Conservation (phyloP, 2,888 invertebrate genomes). For the Biston stratarius region DNA sequence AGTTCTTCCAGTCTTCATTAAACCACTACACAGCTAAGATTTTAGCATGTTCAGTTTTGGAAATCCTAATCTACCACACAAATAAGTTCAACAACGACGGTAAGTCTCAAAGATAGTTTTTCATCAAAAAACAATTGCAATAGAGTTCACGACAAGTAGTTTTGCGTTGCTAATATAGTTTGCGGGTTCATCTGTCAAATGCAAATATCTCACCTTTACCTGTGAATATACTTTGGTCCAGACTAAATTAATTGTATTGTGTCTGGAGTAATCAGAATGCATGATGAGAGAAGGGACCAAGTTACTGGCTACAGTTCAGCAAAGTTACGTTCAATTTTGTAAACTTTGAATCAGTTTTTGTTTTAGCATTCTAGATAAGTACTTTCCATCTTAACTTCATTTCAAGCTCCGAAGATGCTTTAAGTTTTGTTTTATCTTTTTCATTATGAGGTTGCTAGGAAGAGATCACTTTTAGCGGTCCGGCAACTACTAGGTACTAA, state of each 20-base stretch:
- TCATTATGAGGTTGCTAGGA: no score
- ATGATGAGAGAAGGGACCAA: constrained; percentile 15
- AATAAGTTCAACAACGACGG: no score
- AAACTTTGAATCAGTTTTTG: constrained; percentile 16
- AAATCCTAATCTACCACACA: no score
- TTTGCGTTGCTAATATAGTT: background rate
- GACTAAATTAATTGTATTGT: constrained; percentile 13
- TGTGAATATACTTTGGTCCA: constrained; percentile 12
- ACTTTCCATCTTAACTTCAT: background rate
- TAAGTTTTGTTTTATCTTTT: background rate
- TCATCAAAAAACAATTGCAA: background rate
- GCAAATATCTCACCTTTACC: constrained; percentile 10
- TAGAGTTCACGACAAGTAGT: background rate
- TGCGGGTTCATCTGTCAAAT: constrained; percentile 7
- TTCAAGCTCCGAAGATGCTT: background rate
- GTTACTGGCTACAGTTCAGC: constrained; percentile 3
- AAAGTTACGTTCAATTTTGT: constrained; percentile 1
- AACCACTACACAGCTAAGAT: no score
- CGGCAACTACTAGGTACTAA: no score
- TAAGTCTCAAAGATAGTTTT: background rate
- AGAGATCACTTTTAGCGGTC: no score
- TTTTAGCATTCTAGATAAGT: background rate
- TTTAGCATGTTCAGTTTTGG: no score
- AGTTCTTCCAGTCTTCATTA: no score
- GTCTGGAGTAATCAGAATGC: constrained; percentile 17